Evolutionary conservation across 37 sponge, comb jelly and placozoan species (phyloP), one percentile per base, ranked within the genome.

Genomic region (Aplysina aerophoba): DNA sequence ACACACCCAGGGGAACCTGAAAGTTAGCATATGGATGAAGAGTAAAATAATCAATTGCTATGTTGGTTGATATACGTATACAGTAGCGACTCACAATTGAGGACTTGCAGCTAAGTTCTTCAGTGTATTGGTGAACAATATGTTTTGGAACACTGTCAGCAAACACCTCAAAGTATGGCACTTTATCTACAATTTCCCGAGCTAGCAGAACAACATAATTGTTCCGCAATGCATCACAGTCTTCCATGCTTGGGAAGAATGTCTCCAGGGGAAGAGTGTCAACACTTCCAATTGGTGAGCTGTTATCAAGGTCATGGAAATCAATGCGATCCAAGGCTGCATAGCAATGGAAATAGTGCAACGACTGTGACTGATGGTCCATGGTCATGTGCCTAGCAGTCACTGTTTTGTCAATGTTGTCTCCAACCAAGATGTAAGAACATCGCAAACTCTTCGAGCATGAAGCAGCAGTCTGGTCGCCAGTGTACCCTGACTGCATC

Each of bases 381-480:
- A 72, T 53, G 21, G 55, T 71, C 73, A 72, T 72, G 44, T 66
- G 30, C 13, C 85, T 27, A 22, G 66, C 55, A 14, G 37, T 25
- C 15, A 82, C 66, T 20, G 78, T 54, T 37, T 73, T 85, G 69
- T 86, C 81, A 0, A 86, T 21, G 50, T 86, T 86, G 55, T 86
- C 87, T 30, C 87, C 87, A 61, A 79, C 87, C 25, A 86, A 28
- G 22, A 80, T 86, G 53, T 86, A 80, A 14, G 73, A 31, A 73
- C 31, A 64, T 30, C 73, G 8, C 8, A 8, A 3, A 44, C 50
- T 44, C 50, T 44, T 44, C 8, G 50, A 44, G 50, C 8, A 8
- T 44, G 50, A 44, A 44, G 50, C 50, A 44, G 50, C 50, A 44
- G 50, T 44, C 50, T 44, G 50, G 6, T 44, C 8, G 50, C 50